Percentiles rank a stretch among this genome's conserved stretches.
Evolutionary conservation across 2,888 invertebrate genomes (phyloP).

Genomic region (Abscondita cerata): DNA sequence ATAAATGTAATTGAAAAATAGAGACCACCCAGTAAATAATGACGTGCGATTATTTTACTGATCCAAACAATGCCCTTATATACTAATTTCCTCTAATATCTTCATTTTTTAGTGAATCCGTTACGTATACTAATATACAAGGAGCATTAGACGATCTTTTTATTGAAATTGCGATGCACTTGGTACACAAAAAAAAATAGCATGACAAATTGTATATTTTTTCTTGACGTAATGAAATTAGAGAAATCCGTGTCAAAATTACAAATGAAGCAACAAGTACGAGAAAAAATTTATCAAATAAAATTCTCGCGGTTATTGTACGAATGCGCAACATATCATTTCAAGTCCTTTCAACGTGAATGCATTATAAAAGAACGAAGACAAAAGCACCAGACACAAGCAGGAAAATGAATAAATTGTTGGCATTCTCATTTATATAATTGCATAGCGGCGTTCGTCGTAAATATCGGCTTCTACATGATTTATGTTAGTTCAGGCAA

Average conservation of each 20-base stretch:
- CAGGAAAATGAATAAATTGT: conserved; percentile 35
- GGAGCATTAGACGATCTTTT: too few species aligned
- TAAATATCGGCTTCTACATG: conserved; percentile 35
- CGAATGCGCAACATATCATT: conserved; percentile 5
- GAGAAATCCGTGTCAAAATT: too few species aligned
- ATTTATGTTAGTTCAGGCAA: conserved; percentile 34
- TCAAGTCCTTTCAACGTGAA: neutral
- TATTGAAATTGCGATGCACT: too few species aligned
- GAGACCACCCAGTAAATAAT: conserved; percentile 4
- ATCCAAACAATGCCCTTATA: neutral
- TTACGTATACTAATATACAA: too few species aligned
- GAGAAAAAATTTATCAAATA: too few species aligned
- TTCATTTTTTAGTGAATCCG: neutral
- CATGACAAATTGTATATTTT: too few species aligned
- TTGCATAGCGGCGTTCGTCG: conserved; percentile 35
- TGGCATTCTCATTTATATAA: conserved; percentile 36
- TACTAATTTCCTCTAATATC: neutral
- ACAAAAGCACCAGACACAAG: conserved; percentile 18
- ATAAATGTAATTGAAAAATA: neutral
- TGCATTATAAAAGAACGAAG: conserved; percentile 7
- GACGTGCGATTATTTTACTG: neutral
- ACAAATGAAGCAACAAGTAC: too few species aligned
- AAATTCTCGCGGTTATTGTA: neutral
- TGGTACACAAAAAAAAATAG: too few species aligned
- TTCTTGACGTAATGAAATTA: too few species aligned